These are phyloP conservation scores for Solen grandis DNA, from an alignment of 1,140 invertebrate genomes.

Conservation along the genomic window DNA sequence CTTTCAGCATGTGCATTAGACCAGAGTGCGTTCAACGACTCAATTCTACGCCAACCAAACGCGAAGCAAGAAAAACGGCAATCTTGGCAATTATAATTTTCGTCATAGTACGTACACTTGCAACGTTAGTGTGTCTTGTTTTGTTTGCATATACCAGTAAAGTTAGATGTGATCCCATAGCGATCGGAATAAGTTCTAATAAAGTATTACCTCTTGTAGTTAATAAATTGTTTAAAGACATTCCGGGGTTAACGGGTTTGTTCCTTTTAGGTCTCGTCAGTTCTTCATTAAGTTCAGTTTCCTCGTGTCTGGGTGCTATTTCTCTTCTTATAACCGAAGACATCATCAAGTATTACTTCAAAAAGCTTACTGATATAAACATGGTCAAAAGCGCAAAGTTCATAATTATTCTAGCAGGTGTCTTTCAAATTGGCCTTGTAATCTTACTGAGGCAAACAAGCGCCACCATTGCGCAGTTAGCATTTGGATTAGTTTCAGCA, in stretches of 20 bases:
- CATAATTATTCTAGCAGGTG: background rate
- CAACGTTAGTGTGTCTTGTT: background rate
- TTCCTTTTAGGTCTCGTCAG: slow-evolving; percentile 11
- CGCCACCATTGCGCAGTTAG: slow-evolving; percentile 19
- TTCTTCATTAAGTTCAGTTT: slow-evolving; percentile 35
- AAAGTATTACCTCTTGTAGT: slow-evolving; percentile 20
- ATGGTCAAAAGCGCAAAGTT: slow-evolving; percentile 3
- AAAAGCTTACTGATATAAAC: background rate
- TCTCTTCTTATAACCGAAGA: slow-evolving; percentile 19
- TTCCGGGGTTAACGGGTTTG: slow-evolving; percentile 23
- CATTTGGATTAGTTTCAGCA: slow-evolving; percentile 1
- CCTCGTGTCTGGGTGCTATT: slow-evolving; percentile 10
- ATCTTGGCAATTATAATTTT: slow-evolving; percentile 2
- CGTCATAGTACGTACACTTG: slow-evolving; percentile 5
- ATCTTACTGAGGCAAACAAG: background rate
- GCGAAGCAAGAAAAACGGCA: slow-evolving; percentile 22
- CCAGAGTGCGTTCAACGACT: slow-evolving; percentile 11
- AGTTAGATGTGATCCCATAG: slow-evolving; percentile 35
- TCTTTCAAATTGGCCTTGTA: background rate
- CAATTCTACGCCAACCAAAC: slow-evolving; percentile 19
- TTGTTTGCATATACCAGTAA: slow-evolving; percentile 32
- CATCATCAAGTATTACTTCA: background rate
- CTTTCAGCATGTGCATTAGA: background rate
- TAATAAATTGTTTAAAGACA: slow-evolving; percentile 19
- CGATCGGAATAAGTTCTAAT: slow-evolving; percentile 28